A percentile compares a stretch with the other conserved stretches of the same genome.
Conservation (phyloP, 1,140 invertebrate genomes). For the Megalonaias nervosa region DNA sequence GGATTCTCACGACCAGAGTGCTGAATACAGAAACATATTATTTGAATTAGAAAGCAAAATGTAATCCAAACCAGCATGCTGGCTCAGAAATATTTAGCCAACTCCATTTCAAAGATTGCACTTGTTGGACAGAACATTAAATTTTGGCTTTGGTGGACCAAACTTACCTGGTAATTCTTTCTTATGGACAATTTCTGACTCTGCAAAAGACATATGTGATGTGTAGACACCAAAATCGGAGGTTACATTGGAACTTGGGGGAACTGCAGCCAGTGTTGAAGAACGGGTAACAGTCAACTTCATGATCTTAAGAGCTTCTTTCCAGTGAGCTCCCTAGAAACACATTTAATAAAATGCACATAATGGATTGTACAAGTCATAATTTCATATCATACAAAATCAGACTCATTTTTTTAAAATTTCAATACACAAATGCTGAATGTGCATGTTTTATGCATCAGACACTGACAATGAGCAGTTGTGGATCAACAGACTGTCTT, state of each 20-base stretch:
- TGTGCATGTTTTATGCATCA: too few species aligned
- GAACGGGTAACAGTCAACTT: conserved; percentile 97
- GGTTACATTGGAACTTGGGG: conserved; percentile 59
- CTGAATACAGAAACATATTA: too few species aligned
- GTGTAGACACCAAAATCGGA: conserved; percentile 52
- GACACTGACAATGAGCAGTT: too few species aligned
- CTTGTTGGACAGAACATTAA: too few species aligned
- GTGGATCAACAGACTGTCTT: too few species aligned
- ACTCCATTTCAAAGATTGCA: too few species aligned
- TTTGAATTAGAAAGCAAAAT: too few species aligned
- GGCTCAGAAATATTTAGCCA: too few species aligned
- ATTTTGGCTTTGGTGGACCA: too few species aligned
- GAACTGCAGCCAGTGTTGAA: conserved; percentile 78
- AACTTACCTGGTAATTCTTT: conserved; percentile 82
- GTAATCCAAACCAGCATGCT: too few species aligned
- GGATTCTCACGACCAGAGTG: too few species aligned
- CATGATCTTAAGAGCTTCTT: conserved; percentile 95
- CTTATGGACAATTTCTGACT: conserved; percentile 81
- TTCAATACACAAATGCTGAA: not conserved
- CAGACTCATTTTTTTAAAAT: not conserved
- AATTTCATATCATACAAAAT: not conserved
- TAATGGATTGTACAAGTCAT: not conserved
- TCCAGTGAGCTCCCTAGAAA: conserved; percentile 88
- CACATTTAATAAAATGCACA: not conserved
- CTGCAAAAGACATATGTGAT: conserved; percentile 78